phyloP scores from a whole-genome alignment of 2,113 vertebrate species.

The Aepyceros melampus region DNA sequence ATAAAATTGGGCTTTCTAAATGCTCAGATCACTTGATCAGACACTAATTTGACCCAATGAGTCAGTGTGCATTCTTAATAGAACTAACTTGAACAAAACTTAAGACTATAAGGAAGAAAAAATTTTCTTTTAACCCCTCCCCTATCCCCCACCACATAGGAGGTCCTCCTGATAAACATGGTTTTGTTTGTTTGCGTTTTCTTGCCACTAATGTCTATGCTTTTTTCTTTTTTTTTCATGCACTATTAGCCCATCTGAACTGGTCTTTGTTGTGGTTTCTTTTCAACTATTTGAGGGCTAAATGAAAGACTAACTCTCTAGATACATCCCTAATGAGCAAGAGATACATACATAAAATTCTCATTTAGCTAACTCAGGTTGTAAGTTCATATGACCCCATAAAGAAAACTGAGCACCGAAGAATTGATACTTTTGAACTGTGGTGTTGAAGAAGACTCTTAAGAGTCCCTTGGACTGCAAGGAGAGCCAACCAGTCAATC shows the following conservation, averaged over 20 bases:
- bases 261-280: background rate
- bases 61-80: background rate
- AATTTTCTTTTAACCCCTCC: background rate
- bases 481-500: background rate
- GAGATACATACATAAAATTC: background rate
- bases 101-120: background rate
- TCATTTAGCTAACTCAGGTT: conserved; percentile 20
- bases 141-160: background rate
- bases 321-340: background rate
- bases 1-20: background rate
- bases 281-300: background rate
- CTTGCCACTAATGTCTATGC: background rate
- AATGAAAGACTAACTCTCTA: background rate
- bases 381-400: background rate
- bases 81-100: background rate
- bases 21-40: background rate
- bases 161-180: background rate
- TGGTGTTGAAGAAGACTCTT: background rate
- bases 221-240: too few species aligned
- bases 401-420: background rate
- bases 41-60: background rate
- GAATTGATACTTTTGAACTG: background rate
- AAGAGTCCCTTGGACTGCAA: background rate
- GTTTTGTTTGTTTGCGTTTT: background rate
- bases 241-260: background rate